Evolutionary conservation across 2,113 vertebrate genomes (phyloP), one percentile per base, ranked within the genome.

Genomic region (Chrysemys picta): DNA sequence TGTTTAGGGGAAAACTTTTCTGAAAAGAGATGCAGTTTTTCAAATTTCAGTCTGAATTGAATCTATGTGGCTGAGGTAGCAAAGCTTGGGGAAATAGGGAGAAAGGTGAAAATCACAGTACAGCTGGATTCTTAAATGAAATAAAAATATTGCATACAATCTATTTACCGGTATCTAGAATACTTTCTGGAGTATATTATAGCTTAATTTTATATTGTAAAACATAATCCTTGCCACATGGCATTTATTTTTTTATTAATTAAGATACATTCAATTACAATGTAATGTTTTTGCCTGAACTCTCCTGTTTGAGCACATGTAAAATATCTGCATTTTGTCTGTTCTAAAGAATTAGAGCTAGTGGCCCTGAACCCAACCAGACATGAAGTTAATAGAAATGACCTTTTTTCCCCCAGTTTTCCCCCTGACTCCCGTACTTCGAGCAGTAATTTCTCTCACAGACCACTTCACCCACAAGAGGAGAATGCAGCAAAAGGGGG

Each of bases 191-290:
- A 19, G 85, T 86, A 89, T 90, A 86, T 91, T 50, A 54, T 95
- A 16, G 50, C 4, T 84, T 87, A 35, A 85, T 42, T 84, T 97
- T 91, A 93, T 87, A 65, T 54, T 50, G 56, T 56, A 88, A 85
- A 88, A 88, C 88, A 93, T 91, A 95, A 95, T 89, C 47, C 83
- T 93, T 95, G 91, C 85, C 80, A 22, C 93, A 92, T 83, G 88
- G 91, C 89, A 47, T 83, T 94, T 84, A 94, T 95, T 69, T 13
- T 13, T 13, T n/a, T 92, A 96, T 95, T 96, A 95, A 92, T 91
- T 94, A 92, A 80, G 89, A 84, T 94, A 72, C 84, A 69, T 89
- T 84, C 1, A 0, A 85, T 91, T 92, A 75, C 94, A 59, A 88
- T 92, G 65, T 82, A 92, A 93, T 0, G 13, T 83, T 95, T 95